Percentiles rank a stretch among this genome's conserved stretches.
These are phyloP conservation scores for Brachymystax lenok DNA, from an alignment of 2,797 vertebrate genomes.

Conservation along the genomic window DNA sequence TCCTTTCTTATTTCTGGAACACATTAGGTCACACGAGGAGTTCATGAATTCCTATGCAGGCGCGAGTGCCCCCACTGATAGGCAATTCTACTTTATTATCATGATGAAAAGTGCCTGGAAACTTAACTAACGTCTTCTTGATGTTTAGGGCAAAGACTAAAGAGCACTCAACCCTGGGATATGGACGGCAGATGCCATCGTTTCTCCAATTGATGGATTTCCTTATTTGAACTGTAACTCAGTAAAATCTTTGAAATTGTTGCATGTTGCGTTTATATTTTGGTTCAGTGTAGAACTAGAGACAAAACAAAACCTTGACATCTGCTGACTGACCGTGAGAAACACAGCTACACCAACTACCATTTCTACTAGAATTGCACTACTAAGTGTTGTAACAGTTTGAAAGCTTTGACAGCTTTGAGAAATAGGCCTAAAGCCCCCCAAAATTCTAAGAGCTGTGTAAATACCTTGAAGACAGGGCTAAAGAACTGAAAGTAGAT, in stretches of 20 bases:
- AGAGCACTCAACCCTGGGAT: constrained; percentile 12
- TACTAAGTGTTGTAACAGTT: background rate
- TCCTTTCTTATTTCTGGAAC: constrained; percentile 60
- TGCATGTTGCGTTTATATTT: background rate
- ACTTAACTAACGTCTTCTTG: constrained; percentile 57
- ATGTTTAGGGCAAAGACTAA: constrained; percentile 55
- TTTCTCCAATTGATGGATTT: too few relatives aligned
- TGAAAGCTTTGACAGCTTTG: background rate
- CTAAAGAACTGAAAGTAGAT: background rate
- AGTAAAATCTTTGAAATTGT: too few relatives aligned
- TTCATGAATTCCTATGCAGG: constrained; percentile 88
- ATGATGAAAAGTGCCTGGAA: constrained; percentile 85
- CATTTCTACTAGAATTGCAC: background rate
- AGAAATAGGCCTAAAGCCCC: background rate
- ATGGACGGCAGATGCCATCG: background rate
- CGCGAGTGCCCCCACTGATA: constrained; percentile 85
- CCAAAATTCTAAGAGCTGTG: background rate
- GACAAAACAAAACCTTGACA: constrained; percentile 10
- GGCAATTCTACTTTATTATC: constrained; percentile 72
- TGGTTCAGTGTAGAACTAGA: constrained; percentile 6
- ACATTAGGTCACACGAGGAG: constrained; percentile 80
- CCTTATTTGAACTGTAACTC: too few relatives aligned
- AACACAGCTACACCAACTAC: constrained; percentile 15
- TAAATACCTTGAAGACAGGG: background rate
- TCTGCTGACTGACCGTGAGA: constrained; percentile 36